Base-by-base conservation (phyloP, 1,140 invertebrate genomes). In the Sycophaga agraensis region DNA sequence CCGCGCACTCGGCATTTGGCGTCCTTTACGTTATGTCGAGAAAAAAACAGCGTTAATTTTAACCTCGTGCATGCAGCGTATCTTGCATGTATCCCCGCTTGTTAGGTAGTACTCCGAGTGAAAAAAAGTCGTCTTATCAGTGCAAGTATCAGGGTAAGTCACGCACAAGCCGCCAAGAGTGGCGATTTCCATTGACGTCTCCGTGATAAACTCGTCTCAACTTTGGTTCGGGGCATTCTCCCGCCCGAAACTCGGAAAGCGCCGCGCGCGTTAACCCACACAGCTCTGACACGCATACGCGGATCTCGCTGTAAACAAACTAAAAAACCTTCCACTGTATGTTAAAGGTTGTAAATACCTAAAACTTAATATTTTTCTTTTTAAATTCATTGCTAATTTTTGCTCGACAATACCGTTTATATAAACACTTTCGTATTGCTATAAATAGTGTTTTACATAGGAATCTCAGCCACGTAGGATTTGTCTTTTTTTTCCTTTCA, bases 401-500 rank as follows among this genome's bases (percentile, higher is more conserved):
- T 50, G 19, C 34, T 8, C 26, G 45, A 16, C 37, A 56, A 53
- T 17, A 39, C 35, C 21, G 19, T 35, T 65, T 65, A 62, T 43
- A 58, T 65, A 65, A 65, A 66, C 49, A n/a, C 11, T 48, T 34
- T 46, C 19, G 45, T 14, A 14, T 28, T 50, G 3, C 24, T 59
- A 59, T 34, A 34, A 59, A 59, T 59, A 59, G 54, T 21, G 7
- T n/a, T 19, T 39, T 51, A 35, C 24, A 9, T 31, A 26, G 46
- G 24, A 34, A 51, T 50, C 39, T 24, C 24, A 42, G 46, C 37
- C 46, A 50, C 57, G 70, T 19, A 82, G 65, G 28, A 82, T 77
- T 58, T 81, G 74, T 34, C 68, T 9, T 80, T 53, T 57, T 75
- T 76, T 16, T 64, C 73, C 79, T 59, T 37, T 37, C 24, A n/a